A percentile compares a stretch with the other conserved stretches of the same genome.
These are phyloP conservation scores for Helostoma temminkii DNA, from an alignment of 2,797 vertebrate species.

Conservation along the genomic window DNA sequence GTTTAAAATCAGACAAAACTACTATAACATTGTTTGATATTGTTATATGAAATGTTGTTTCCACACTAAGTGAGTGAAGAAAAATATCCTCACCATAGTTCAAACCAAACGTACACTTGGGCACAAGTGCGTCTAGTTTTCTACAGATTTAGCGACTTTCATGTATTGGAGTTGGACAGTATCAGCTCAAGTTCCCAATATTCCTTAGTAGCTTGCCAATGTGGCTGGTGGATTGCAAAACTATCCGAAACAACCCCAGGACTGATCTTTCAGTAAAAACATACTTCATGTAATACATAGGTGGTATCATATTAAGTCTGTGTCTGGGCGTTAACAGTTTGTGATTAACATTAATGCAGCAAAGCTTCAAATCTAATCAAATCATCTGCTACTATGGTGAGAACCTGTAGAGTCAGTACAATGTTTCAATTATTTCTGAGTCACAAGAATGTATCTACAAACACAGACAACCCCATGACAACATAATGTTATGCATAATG, in stretches of 20 bases:
- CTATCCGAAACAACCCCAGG: not conserved
- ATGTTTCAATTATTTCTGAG: conserved; percentile 41
- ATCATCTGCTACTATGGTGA: conserved; percentile 42
- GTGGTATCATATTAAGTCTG: not conserved
- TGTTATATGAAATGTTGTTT: no score
- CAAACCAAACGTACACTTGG: no score
- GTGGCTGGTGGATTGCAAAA: not conserved
- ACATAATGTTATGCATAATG: conserved; percentile 14
- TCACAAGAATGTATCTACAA: conserved; percentile 37
- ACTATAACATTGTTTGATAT: no score
- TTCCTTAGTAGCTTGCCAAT: not conserved
- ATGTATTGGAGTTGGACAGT: no score
- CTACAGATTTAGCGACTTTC: not conserved
- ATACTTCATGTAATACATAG: not conserved
- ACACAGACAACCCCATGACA: conserved; percentile 29
- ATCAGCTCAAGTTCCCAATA: not conserved
- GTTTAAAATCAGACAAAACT: no score
- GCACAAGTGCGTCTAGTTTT: no score
- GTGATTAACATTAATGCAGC: conserved; percentile 64
- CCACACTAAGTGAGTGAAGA: no score
- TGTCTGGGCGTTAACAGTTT: conserved; percentile 20
- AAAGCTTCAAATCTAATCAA: conserved; percentile 51
- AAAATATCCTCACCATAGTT: no score
- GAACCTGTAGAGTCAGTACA: conserved; percentile 27
- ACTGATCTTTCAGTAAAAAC: not conserved